phyloP scores from a whole-genome alignment of 1,140 invertebrate genomes.

The Hyposmocoma kahamanoa region DNA sequence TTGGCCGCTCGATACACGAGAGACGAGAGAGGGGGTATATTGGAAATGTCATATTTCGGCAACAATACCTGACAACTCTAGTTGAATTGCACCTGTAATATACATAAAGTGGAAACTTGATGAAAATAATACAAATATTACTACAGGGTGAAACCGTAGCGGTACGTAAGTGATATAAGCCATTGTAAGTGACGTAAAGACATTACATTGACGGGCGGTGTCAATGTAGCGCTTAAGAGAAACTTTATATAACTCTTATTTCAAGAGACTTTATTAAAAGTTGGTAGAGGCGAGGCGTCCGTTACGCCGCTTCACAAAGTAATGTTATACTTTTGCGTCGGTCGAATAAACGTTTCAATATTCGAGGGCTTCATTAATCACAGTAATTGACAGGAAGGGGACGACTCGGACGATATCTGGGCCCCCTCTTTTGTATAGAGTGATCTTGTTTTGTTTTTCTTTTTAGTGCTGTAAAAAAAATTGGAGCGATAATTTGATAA shows the following conservation, averaged over 20 bases:
- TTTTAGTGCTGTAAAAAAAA: constrained; percentile 19
- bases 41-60: too few relatives aligned
- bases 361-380: constrained; percentile 66
- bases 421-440: constrained; percentile 23
- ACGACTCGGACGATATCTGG: constrained; percentile 33
- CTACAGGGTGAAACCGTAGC: constrained; percentile 5
- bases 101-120: too few relatives aligned
- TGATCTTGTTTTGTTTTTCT: constrained; percentile 37
- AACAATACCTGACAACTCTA: too few relatives aligned
- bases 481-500: constrained; percentile 38
- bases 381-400: constrained; percentile 65
- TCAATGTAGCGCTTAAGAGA: too few relatives aligned
- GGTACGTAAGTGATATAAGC: not conserved
- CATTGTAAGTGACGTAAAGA: too few relatives aligned
- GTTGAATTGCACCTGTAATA: too few relatives aligned
- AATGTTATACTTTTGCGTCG: constrained; percentile 61
- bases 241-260: too few relatives aligned
- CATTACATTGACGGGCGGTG: too few relatives aligned
- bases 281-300: constrained; percentile 34
- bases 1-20: constrained; percentile 29
- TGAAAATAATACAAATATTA: constrained; percentile 24
- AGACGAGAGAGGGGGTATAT: too few relatives aligned
- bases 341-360: constrained; percentile 67
- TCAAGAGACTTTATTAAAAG: constrained; percentile 64
- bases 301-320: constrained; percentile 42